phyloP scores from a whole-genome alignment of 1,140 invertebrate genomes.

The Temnothorax curvispinosus region DNA sequence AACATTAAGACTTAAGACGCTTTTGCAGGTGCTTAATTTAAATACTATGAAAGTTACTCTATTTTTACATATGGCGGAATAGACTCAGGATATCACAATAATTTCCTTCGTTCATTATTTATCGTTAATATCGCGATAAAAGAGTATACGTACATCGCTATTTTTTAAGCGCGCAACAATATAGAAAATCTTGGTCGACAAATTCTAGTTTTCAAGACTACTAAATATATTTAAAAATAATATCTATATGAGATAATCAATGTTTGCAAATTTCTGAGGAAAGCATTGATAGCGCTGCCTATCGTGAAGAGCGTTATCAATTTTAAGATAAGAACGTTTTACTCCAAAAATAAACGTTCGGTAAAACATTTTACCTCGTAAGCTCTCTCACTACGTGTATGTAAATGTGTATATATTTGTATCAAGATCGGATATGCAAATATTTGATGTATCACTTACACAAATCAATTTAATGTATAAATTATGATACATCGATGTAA shows the following conservation, averaged over 20 bases:
- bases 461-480: slow-evolving; percentile 19
- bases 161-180: neutral
- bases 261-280: neutral
- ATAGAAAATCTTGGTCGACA: neutral
- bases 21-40: neutral
- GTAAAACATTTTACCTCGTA: slow-evolving; percentile 20
- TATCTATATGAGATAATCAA: slow-evolving; percentile 13
- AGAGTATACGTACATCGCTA: neutral
- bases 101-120: slow-evolving; percentile 4
- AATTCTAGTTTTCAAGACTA: slow-evolving; percentile 9
- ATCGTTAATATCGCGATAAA: neutral
- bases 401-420: slow-evolving; percentile 10
- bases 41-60: neutral
- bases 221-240: neutral
- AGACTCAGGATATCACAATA: neutral
- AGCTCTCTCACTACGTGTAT: slow-evolving; percentile 27
- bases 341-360: neutral
- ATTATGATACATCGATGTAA: slow-evolving; percentile 15
- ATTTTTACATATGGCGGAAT: neutral
- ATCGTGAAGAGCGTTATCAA: slow-evolving; percentile 8
- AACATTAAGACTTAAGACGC: neutral
- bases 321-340: slow-evolving; percentile 28
- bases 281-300: neutral
- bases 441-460: slow-evolving; percentile 29
- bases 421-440: neutral